These are phyloP conservation scores for Drosophila sp. DNA, from an alignment of 1,140 invertebrate species.

Conservation along the genomic window DNA sequence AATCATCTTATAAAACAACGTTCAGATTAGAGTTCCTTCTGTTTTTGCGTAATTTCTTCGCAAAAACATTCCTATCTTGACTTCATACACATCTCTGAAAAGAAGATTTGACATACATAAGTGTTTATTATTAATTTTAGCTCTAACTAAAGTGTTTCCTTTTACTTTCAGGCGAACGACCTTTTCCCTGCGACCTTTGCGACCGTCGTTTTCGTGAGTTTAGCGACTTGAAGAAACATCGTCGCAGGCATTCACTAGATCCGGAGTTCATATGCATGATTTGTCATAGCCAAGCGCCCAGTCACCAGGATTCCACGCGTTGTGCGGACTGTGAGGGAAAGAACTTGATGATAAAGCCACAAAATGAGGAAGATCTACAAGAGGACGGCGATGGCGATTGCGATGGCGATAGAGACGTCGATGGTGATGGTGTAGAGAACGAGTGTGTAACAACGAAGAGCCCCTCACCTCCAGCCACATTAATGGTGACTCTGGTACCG, in stretches of 20 bases:
- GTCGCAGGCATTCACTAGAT: conserved; percentile 84
- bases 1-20: no score
- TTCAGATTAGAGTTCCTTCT: no score
- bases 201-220: conserved; percentile 85
- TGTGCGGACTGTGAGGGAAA: conserved; percentile 71
- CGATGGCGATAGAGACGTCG: conserved; percentile 15
- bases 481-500: conserved; percentile 54
- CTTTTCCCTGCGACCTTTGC: conserved; percentile 84
- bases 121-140: no score
- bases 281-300: conserved; percentile 58
- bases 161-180: conserved; percentile 73
- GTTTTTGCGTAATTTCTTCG: no score
- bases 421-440: conserved; percentile 16
- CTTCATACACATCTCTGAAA: no score
- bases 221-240: conserved; percentile 84
- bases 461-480: conserved; percentile 22
- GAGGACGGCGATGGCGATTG: not conserved
- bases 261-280: conserved; percentile 86
- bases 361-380: conserved; percentile 20
- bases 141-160: not conserved
- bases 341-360: conserved; percentile 58
- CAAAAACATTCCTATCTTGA: no score
- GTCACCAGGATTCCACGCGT: conserved; percentile 71
- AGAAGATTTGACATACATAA: no score
- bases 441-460: not conserved